Conservation (phyloP, 1,140 invertebrate genomes). For the Andrena cerasifolii region DNA sequence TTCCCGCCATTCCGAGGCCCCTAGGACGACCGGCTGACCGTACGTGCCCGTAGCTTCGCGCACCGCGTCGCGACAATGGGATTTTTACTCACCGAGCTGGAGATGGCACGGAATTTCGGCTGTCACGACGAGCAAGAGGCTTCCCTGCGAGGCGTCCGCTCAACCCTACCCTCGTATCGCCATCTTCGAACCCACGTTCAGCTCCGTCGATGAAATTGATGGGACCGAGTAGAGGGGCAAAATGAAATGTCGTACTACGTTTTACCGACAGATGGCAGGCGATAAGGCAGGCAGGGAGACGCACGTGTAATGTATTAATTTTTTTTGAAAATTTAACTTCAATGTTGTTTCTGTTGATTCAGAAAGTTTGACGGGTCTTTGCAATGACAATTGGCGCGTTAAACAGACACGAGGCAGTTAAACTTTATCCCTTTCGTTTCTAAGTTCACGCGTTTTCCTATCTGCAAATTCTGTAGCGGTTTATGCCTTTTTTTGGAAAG, state of each 20-base stretch:
- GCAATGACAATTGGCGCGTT: too few species aligned
- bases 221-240: slow-evolving; percentile 63
- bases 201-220: slow-evolving; percentile 65
- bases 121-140: slow-evolving; percentile 59
- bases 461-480: too few species aligned
- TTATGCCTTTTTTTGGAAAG: too few species aligned
- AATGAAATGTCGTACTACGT: slow-evolving; percentile 16
- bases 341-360: not conserved
- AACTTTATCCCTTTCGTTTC: too few species aligned
- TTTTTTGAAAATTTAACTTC: not conserved
- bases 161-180: slow-evolving; percentile 77
- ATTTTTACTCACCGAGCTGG: slow-evolving; percentile 52
- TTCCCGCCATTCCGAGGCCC: not conserved
- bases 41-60: not conserved
- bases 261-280: slow-evolving; percentile 48
- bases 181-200: slow-evolving; percentile 75
- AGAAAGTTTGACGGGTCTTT: too few species aligned
- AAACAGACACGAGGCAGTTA: too few species aligned
- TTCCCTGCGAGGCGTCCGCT: slow-evolving; percentile 67
- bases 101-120: slow-evolving; percentile 17
- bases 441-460: too few species aligned
- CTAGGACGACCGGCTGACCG: not conserved
- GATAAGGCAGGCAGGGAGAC: not conserved
- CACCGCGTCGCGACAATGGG: not conserved
- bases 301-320: not conserved